Base-by-base conservation (phyloP, 30 jellyfish, hydroid and myxozoan genomes). In the Morbakka virulenta region DNA sequence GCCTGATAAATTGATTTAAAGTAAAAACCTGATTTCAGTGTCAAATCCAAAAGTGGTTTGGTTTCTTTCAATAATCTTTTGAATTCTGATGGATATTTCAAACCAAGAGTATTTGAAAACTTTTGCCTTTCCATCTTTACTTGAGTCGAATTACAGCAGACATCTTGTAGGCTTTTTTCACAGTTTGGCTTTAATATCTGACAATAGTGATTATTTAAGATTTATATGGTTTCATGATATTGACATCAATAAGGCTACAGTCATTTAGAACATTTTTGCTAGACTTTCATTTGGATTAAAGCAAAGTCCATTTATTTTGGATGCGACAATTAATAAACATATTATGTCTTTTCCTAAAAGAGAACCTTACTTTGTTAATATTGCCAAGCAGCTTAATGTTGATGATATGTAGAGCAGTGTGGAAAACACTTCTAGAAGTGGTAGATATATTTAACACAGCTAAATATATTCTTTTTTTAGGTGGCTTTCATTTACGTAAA, bases 91-190 rank as follows among this genome's bases (percentile, higher is more conserved):
- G 52, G 28, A 24, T 36, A 76, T 63, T 76, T 25, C 67, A 61
- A 33, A 71, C 79, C 87, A 25, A 34, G n/a, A 21, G 32, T 81
- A 27, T 81, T 81, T 62, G 87, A 70, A 27, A 81, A 85, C 64
- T 71, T 50, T 53, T 81, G 61, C 12, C 80, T 52, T 81, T 81
- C 51, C 75, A 86, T 22, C 52, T 33, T 35, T 79, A 81, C 30
- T 20, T 63, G 24, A 34, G 62, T 17, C 86, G 76, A 36, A 47
- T 71, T 35, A 82, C 83, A 30, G 52, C 86, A 4, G 87, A 70
- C 52, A 82, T 67, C 12, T 82, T 70, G 61, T 63, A 72, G 72
- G 81, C 87, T 61, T 70, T 70, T 62, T n/a, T n/a, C n/a, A 20
- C n/a, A 53, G 32, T 29, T 24, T 57, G 6, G 27, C 13, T 35